Conservation (phyloP, 2,113 vertebrate genomes). For the Eolophus roseicapilla region DNA sequence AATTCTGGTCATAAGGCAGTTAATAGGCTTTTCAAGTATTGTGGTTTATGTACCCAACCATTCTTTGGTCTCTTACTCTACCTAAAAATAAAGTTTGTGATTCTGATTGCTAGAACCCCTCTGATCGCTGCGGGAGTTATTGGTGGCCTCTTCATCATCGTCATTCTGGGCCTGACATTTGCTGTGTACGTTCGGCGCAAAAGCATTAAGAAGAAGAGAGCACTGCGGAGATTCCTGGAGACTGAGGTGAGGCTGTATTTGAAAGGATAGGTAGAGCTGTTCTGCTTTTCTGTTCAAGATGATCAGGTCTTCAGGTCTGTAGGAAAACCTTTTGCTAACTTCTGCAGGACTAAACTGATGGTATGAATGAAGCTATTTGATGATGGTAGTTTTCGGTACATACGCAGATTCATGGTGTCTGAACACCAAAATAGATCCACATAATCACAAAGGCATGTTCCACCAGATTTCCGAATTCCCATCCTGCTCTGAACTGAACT, state of each 20-base stretch:
- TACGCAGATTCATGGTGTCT: not conserved
- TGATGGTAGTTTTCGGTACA: not conserved
- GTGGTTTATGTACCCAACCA: not conserved
- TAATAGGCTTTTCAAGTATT: not conserved
- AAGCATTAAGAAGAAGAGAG: slow-evolving; percentile 97
- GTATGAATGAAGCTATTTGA: not conserved
- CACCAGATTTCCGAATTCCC: not conserved
- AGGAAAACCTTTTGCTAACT: not conserved
- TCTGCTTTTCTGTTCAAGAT: not conserved
- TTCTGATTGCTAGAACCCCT: slow-evolving; percentile 84
- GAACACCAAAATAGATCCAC: not conserved
- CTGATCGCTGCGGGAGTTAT: slow-evolving; percentile 93
- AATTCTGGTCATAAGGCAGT: not conserved
- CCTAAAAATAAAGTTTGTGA: slow-evolving; percentile 1
- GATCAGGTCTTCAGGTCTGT: not conserved
- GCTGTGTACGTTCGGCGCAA: slow-evolving; percentile 91
- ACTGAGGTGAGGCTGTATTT: slow-evolving; percentile 84
- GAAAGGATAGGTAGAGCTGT: not conserved
- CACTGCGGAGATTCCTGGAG: slow-evolving; percentile 90
- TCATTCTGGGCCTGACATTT: slow-evolving; percentile 89
- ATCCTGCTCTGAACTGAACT: not conserved
- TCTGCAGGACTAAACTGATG: not conserved
- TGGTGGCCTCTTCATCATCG: slow-evolving; percentile 90
- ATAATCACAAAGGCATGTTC: not conserved
- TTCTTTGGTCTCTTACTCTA: not conserved